Base-by-base conservation (phyloP, 2,888 invertebrate species). In the Eristalis arbustorum region DNA sequence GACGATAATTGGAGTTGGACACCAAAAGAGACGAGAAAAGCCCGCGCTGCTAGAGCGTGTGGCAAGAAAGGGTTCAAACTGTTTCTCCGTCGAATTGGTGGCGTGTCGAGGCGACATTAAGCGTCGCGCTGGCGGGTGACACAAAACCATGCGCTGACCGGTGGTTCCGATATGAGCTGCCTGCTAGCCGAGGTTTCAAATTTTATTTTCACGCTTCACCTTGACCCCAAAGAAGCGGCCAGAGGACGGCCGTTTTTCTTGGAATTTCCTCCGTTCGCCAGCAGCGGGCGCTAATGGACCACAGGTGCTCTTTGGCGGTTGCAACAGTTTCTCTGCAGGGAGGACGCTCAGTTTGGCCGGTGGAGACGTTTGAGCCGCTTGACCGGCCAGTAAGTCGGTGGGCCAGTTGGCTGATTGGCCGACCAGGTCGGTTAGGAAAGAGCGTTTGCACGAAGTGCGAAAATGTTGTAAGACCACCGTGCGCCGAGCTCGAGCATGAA, bases 221-320 rank as follows among this genome's bases (percentile, higher is more conserved):
- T 87, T 87, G 82, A 87, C 87, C 83, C 57, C 87, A 83, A 72
- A 79, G 83, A n/a, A 67, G 71, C 34, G 22, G 4, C 31, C 31
- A 40, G 72, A 80, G 75, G 61, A 28, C n/a, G 3, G n/a, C 22
- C 25, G 42, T 14, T n/a, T 31, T 42, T 42, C 42, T 42, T 42
- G n/a, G 42, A 3, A 18, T 18, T 6, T n/a, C 49, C n/a, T 18
- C 18, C 49, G 11, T 34, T 34, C 4, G 11, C 34, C 34, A 34
- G 6, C 34, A 11, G n/a, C 22, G 61, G 49, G 69, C 14, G 34
- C 18, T 49, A 61, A 78, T 78, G 59, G 66, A 10, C 66, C n/a
- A 42, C 25, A 57, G 40, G 64, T 73, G 73, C 73, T 73, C 56
- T 34, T 67, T 73, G 77, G 57, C 56, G 69, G 72, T 81, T 77